Conservation (phyloP, 2,888 invertebrate species). For the Agonopterix heracliana region DNA sequence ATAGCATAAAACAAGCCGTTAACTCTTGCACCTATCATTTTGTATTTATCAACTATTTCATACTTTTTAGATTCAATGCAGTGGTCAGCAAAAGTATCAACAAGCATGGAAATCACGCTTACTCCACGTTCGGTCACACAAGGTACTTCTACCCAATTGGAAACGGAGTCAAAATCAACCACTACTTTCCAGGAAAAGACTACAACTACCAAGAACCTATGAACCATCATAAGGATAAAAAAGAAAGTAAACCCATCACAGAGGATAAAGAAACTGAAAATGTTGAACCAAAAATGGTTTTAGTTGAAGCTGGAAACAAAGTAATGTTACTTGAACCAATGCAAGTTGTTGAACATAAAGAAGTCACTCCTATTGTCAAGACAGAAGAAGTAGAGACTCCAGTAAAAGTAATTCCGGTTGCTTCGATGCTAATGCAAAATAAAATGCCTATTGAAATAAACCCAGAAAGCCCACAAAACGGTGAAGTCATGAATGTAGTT, state of each 20-base stretch:
- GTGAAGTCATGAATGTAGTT: conserved; percentile 7
- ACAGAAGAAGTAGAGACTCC: conserved; percentile 25
- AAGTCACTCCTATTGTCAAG: conserved; percentile 22
- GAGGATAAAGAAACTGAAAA: conserved; percentile 27
- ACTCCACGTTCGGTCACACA: conserved; percentile 49
- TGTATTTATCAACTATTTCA: neutral
- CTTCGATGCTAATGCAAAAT: conserved; percentile 26
- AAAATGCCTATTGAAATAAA: conserved; percentile 13
- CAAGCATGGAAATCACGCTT: conserved; percentile 58
- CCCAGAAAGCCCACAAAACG: conserved; percentile 13
- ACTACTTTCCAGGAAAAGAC: conserved; percentile 52
- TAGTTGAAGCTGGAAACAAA: conserved; percentile 26
- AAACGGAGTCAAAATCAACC: conserved; percentile 56
- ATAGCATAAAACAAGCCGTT: too few relatives aligned
- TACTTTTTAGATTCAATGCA: conserved; percentile 68
- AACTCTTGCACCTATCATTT: too few relatives aligned
- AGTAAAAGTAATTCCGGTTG: conserved; percentile 29
- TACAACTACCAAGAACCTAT: conserved; percentile 25
- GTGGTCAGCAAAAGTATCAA: conserved; percentile 68
- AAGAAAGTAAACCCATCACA: conserved; percentile 30
- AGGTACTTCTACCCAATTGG: conserved; percentile 52
- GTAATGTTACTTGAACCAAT: conserved; percentile 25
- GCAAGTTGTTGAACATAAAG: conserved; percentile 18
- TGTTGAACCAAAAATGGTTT: conserved; percentile 20
- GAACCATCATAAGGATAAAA: conserved; percentile 12